Conservation (phyloP, 2,888 invertebrate species). For the Podabrus alpinus region DNA sequence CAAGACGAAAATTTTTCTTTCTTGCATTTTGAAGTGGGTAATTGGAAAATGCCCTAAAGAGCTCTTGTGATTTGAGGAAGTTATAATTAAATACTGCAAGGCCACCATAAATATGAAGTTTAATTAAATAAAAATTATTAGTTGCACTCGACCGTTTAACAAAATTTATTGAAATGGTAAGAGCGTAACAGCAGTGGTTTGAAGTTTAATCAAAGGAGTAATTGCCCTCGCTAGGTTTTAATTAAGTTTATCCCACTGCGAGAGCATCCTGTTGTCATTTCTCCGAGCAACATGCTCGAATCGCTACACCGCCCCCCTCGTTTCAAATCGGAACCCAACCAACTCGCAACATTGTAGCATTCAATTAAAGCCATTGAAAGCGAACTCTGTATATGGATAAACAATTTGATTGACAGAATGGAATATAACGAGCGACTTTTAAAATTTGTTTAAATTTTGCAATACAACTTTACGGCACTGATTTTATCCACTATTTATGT, state of each 20-base stretch:
- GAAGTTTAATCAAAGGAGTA: not conserved
- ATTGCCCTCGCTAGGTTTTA: not conserved
- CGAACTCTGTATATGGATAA: not conserved
- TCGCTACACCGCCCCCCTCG: too few relatives aligned
- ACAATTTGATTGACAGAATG: not conserved
- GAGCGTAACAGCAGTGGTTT: not conserved
- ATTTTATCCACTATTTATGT: conserved; percentile 11
- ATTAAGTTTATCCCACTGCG: not conserved
- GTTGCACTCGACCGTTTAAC: not conserved
- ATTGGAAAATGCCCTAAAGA: not conserved
- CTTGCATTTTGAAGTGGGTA: not conserved
- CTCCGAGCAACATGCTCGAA: not conserved
- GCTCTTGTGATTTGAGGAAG: not conserved
- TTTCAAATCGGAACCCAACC: too few relatives aligned
- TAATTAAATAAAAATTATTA: not conserved
- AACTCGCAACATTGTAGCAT: too few relatives aligned
- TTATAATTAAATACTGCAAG: not conserved
- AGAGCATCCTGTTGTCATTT: not conserved
- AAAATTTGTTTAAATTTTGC: not conserved
- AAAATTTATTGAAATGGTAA: not conserved
- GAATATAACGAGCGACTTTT: not conserved
- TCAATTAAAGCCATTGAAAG: not conserved
- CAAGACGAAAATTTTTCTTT: not conserved
- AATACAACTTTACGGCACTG: not conserved
- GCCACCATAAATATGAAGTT: not conserved